A percentile compares a stretch with the other conserved stretches of the same genome.
Evolutionary conservation across 2,113 vertebrate genomes (phyloP).

Genomic region (Crotalus tigris): DNA sequence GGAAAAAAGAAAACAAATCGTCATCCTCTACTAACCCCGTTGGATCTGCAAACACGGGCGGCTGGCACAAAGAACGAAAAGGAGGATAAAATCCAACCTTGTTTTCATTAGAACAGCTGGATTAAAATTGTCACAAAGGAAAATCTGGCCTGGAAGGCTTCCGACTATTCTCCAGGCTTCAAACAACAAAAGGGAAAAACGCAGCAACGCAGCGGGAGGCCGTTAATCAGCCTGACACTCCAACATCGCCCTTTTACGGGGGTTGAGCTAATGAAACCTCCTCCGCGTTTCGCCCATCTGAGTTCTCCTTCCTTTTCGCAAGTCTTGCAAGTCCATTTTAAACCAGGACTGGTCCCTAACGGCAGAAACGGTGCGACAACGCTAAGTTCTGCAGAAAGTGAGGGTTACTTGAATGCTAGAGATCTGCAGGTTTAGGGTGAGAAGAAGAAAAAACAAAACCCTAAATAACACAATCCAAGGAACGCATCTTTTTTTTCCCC

Average conservation of each 20-base stretch:
- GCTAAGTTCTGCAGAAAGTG: neutral
- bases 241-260: conserved; percentile 27
- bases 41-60: conserved; percentile 14
- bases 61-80: neutral
- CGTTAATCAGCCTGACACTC: conserved; percentile 46
- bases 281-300: neutral
- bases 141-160: conserved; percentile 19
- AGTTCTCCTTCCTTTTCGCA: accelerated
- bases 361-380: neutral
- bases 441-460: neutral
- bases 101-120: conserved; percentile 60
- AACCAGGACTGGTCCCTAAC: neutral
- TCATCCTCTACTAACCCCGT: neutral
- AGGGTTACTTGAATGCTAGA: no score
- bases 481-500: accelerated
- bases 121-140: conserved; percentile 60
- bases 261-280: neutral
- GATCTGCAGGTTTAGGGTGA: neutral
- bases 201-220: conserved; percentile 33
- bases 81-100: accelerated
- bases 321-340: neutral
- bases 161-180: conserved; percentile 36
- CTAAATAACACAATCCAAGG: neutral
- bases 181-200: conserved; percentile 53
- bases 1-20: conserved; percentile 7